Base-by-base conservation (phyloP, 2,113 vertebrate genomes). In the Marmota flaviventris region DNA sequence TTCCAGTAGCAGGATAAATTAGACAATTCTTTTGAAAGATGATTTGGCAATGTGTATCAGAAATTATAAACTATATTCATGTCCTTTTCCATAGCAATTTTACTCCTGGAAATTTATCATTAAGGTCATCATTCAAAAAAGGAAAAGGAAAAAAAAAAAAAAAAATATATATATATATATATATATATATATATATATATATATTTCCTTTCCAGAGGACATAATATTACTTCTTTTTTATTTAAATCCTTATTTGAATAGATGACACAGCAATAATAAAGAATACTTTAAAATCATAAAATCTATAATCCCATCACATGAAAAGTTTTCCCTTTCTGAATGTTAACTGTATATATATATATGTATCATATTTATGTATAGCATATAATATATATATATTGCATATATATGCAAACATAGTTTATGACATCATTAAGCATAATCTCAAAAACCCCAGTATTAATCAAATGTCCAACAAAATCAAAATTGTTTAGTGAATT, bases 51-150 rank as follows among this genome's bases (percentile, higher is more conserved):
- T 89, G 91, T 48, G 17, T 81, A 83, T 89, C 24, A 91, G 27
- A 95, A 93, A 9, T 94, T 72, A 84, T 67, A 85, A 94, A 77
- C 70, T 76, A 58, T 32, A 81, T 81, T 79, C 51, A 67, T 77
- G 67, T 22, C 70, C 69, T 95, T 82, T 92, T 53, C 83, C 25
- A 24, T 53, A 82, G 42, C 25, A 95, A 96, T 96, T 95, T 56
- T 24, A 88, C n/a, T 89, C 10, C 32, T 79, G 25, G 45, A 89
- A 95, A 93, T 84, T 92, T 96, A 65, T 93, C 53, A 73, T 78
- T 94, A 95, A 85, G 29, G 22, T 73, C 88, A 83, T 94, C 53
- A 83, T 93, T 89, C 93, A 95, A 90, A 95, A 78, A 82, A 85
- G 25, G 16, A 39, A 51, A 93, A 91, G n/a, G n/a, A n/a, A n/a